Base-by-base conservation (phyloP, 1,140 invertebrate genomes). In the Phenacoccus solenopsis region DNA sequence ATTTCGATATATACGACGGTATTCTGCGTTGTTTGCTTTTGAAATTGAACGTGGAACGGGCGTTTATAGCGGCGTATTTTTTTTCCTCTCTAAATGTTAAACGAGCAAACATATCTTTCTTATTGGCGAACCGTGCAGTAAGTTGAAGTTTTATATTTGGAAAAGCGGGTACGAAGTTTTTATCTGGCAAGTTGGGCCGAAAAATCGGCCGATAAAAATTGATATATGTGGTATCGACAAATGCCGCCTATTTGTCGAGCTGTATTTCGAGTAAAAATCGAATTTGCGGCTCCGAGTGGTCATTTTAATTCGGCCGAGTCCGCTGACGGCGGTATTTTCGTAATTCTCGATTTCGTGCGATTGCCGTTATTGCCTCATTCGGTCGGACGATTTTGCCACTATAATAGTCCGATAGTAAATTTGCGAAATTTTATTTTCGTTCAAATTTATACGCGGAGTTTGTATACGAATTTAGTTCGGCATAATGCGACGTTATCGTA, bases 121-220 rank as follows among this genome's bases (percentile, higher is more conserved):
- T 64, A 64, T 64, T 64, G 59, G 3, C 59, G 59, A 64, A 64
- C 59, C 20, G 16, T 49, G 25, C 20, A 20, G 20, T 59, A 22
- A 59, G 59, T 24, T 25, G 59, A 64, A 64, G 3, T 64, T 64
- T 64, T 64, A 27, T 49, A 49, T 16, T 49, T 49, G 4, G 59
- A 64, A 25, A 64, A 64, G 59, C 25, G 21, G 10, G 21, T 22
- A 20, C 16, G 22, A 9, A 64, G 59, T 64, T 64, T 64, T 64
- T 64, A 64, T 64, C 20, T 64, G 2, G 59, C 25, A 64, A 64
- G 22, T 64, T 64, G 22, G 21, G 16, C 25, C 25, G 25, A 22
- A 24, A n/a, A 64, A 64, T 64, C 12, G 59, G 59, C 59, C 59
- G 59, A 64, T 64, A 64, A 64, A 64, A 64, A 64, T 64, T 64